These are phyloP conservation scores for Calonectris borealis DNA, from an alignment of 2,113 vertebrate genomes.

Conservation along the genomic window DNA sequence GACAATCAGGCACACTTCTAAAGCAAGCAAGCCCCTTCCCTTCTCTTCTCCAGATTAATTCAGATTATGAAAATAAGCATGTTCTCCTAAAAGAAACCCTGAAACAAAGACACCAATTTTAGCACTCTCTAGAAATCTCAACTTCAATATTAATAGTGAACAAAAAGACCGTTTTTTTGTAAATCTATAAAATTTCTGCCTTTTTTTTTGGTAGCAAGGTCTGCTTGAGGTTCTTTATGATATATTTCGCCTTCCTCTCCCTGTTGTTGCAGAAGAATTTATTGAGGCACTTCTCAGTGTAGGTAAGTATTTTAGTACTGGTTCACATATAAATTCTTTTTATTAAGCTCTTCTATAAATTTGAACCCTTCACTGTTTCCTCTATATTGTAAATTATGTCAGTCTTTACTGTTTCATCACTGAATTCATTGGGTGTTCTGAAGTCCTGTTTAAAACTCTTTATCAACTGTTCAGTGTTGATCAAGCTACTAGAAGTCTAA, in stretches of 20 bases:
- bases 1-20: not conserved
- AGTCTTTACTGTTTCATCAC: not conserved
- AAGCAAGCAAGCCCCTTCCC: not conserved
- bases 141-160: not conserved
- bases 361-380: not conserved
- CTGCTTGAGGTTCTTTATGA: constrained; percentile 93
- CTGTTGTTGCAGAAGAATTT: constrained; percentile 88
- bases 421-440: not conserved
- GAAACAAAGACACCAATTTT: not conserved
- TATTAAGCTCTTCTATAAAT: not conserved
- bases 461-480: not conserved
- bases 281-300: constrained; percentile 90
- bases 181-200: not conserved
- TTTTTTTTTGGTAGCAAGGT: constrained; percentile 78
- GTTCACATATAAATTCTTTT: not conserved
- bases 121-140: not conserved
- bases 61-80: not conserved
- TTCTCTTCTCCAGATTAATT: not conserved
- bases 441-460: not conserved
- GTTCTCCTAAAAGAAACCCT: not conserved
- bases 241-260: constrained; percentile 91
- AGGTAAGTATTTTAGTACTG: constrained; percentile 75
- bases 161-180: not conserved
- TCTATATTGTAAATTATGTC: not conserved
- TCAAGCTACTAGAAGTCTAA: not conserved